Conservation (phyloP, 2,888 invertebrate species). For the Smittia aterrima region DNA sequence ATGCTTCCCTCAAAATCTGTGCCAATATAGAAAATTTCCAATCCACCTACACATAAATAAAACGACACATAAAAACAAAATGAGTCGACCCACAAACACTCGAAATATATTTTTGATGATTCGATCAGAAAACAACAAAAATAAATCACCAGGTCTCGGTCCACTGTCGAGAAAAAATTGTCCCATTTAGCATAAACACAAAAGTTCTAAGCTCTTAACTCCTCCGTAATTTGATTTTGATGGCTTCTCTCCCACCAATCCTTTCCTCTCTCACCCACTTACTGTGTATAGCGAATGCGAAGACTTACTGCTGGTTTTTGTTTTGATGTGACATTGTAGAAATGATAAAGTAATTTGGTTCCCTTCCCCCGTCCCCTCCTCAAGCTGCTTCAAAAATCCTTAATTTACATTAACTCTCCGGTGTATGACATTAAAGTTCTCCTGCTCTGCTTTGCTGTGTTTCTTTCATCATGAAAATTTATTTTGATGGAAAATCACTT, state of each 20-base stretch:
- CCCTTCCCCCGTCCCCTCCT: too few relatives aligned
- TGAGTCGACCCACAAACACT: background rate
- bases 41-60: background rate
- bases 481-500: conserved; percentile 9
- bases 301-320: background rate
- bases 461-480: background rate
- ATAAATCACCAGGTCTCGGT: conserved; percentile 14
- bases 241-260: conserved; percentile 46
- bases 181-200: conserved; percentile 18
- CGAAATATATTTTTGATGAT: background rate
- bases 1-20: background rate
- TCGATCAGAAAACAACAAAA: background rate
- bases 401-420: conserved; percentile 13
- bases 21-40: conserved; percentile 8
- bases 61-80: background rate
- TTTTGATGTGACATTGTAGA: conserved; percentile 38
- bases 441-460: background rate
- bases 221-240: conserved; percentile 50
- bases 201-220: conserved; percentile 26
- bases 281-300: background rate
- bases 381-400: background rate
- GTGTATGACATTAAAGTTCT: background rate
- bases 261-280: conserved; percentile 42
- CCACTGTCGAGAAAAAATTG: background rate
- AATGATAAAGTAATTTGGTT: conserved; percentile 36